Evolutionary conservation across 1,140 invertebrate genomes (phyloP).

Genomic region (Drosophila bocki): DNA sequence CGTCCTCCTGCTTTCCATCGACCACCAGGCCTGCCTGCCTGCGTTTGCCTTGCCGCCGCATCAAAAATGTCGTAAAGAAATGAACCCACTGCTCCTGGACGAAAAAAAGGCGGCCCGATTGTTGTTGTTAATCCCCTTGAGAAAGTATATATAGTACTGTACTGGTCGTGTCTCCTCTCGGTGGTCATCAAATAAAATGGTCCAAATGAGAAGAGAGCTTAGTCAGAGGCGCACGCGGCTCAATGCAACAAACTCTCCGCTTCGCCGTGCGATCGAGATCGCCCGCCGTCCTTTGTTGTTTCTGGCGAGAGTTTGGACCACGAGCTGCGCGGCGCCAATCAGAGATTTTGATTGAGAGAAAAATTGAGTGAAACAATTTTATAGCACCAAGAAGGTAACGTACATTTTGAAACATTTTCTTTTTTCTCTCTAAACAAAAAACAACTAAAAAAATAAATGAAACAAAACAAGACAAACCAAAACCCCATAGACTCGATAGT

Average conservation of each 20-base stretch:
- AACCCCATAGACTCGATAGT: constrained; percentile 36
- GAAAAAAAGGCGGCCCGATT: constrained; percentile 56
- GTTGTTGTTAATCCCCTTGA: constrained; percentile 53
- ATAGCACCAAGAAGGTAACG: constrained; percentile 82
- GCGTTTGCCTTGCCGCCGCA: constrained; percentile 70
- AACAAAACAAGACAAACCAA: constrained; percentile 8
- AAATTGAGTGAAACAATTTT: constrained; percentile 80
- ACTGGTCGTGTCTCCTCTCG: constrained; percentile 44
- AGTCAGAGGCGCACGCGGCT: constrained; percentile 76
- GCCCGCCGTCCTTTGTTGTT: constrained; percentile 25
- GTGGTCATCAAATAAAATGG: constrained; percentile 39
- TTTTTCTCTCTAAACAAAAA: constrained; percentile 68
- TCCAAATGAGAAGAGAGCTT: constrained; percentile 48
- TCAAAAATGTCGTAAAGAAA: constrained; percentile 28
- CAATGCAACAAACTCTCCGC: constrained; percentile 81
- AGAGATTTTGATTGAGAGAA: constrained; percentile 82
- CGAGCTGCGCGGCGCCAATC: constrained; percentile 77
- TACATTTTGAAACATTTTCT: constrained; percentile 84
- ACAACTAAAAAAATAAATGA: constrained; percentile 32
- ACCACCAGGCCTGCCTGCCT: constrained; percentile 50
- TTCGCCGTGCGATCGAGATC: constrained; percentile 66
- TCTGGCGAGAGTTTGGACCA: constrained; percentile 76
- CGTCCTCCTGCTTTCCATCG: constrained; percentile 55
- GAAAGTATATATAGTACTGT: constrained; percentile 15
- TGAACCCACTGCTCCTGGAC: constrained; percentile 69